Conservation (phyloP, 2,797 vertebrate species). For the Halcyon chelicuti region DNA sequence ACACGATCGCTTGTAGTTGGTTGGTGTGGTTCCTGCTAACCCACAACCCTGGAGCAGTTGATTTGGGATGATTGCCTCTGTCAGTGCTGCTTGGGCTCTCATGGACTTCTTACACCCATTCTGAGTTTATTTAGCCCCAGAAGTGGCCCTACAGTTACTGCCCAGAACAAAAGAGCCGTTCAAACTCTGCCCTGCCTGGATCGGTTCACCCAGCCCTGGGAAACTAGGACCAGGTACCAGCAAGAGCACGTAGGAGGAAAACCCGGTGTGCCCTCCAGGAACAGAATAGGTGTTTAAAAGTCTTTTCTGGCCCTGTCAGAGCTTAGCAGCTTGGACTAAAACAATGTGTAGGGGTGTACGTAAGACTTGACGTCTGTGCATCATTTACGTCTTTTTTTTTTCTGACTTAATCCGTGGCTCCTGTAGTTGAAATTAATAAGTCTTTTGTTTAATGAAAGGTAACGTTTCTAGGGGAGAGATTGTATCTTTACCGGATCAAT, state of each 20-base stretch:
- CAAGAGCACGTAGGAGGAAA: background rate
- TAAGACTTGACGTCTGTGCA: background rate
- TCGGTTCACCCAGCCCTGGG: background rate
- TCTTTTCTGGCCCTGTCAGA: background rate
- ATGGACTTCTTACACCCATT: background rate
- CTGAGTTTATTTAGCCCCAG: background rate
- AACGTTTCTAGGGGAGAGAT: slow-evolving; percentile 6
- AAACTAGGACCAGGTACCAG: background rate
- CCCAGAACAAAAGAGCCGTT: background rate
- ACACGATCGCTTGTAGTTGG: background rate
- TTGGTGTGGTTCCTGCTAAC: background rate
- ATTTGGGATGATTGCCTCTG: background rate
- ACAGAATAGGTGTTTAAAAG: background rate
- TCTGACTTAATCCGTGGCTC: background rate
- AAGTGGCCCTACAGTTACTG: background rate
- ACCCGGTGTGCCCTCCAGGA: background rate
- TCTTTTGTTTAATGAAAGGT: slow-evolving; percentile 41
- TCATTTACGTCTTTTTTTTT: background rate
- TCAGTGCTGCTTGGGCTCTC: background rate
- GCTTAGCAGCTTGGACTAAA: background rate
- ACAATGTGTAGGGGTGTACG: background rate
- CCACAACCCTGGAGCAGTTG: no score
- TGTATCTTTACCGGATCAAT: slow-evolving; percentile 14
- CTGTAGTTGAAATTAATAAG: background rate
- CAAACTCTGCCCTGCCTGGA: background rate